Evolutionary conservation across 1,140 invertebrate species (phyloP).

Genomic region (Neodiprion fabricii): DNA sequence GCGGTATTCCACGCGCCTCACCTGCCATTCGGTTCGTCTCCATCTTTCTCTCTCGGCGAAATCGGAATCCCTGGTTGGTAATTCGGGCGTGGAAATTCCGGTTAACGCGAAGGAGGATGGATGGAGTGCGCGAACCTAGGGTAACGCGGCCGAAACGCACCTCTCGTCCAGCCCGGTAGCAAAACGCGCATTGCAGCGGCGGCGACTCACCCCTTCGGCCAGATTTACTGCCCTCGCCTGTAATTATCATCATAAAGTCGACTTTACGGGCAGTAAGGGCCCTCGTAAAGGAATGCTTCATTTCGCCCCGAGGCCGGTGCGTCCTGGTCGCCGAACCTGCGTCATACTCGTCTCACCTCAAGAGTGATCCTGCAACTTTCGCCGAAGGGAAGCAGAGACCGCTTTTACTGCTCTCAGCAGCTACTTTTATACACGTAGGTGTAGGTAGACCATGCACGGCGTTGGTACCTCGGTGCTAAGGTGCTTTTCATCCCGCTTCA

Average conservation of each 20-base stretch:
- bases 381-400: too few relatives aligned
- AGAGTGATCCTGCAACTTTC: too few relatives aligned
- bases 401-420: too few relatives aligned
- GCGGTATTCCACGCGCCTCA: background rate
- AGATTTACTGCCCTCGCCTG: constrained; percentile 62
- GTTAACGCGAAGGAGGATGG: background rate
- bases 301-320: constrained; percentile 47
- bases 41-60: background rate
- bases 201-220: constrained; percentile 39
- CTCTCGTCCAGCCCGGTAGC: background rate
- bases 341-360: too few relatives aligned
- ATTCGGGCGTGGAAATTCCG: background rate
- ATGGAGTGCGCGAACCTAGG: constrained; percentile 1
- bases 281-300: constrained; percentile 69
- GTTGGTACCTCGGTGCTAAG: too few relatives aligned
- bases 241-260: constrained; percentile 71
- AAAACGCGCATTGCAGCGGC: background rate
- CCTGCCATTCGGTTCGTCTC: background rate
- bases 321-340: too few relatives aligned
- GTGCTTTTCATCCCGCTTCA: too few relatives aligned
- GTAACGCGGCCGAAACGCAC: background rate
- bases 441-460: too few relatives aligned
- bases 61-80: background rate
- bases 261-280: constrained; percentile 67
- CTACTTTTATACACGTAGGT: too few relatives aligned